A percentile compares a stretch with the other conserved stretches of the same genome.
Evolutionary conservation across 2,113 vertebrate genomes (phyloP).

Genomic region (Salvelinus sp.): DNA sequence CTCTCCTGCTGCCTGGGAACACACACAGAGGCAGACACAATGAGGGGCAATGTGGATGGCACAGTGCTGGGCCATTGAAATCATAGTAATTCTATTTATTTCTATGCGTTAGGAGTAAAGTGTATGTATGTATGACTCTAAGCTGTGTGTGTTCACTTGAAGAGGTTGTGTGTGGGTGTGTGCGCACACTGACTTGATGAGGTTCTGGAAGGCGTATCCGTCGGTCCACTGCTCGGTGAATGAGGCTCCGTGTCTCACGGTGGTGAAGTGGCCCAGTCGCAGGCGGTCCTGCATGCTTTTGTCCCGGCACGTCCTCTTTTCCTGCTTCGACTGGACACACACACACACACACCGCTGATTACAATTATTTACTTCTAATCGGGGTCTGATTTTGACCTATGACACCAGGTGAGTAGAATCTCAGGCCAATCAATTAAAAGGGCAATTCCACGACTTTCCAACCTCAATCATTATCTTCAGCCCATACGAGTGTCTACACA

Average conservation of each 20-base stretch:
- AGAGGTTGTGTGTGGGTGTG: neutral
- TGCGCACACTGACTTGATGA: slow-evolving; percentile 85
- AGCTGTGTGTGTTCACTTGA: neutral
- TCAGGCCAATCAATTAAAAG: no score
- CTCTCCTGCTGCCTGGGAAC: slow-evolving; percentile 87
- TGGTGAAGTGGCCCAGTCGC: slow-evolving; percentile 92
- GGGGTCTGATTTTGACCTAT: neutral
- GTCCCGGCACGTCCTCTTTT: slow-evolving; percentile 92
- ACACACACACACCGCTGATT: neutral
- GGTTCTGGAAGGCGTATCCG: slow-evolving; percentile 94
- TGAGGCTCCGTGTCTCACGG: slow-evolving; percentile 90
- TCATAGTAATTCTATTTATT: no score
- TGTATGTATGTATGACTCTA: neutral
- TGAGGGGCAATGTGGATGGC: no score
- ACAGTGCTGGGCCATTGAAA: no score
- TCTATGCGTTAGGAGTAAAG: neutral
- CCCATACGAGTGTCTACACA: no score
- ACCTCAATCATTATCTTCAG: no score
- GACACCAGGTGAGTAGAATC: no score
- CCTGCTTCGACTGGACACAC: slow-evolving; percentile 85
- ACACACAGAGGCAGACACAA: neutral
- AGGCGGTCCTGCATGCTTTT: slow-evolving; percentile 97
- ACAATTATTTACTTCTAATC: no score
- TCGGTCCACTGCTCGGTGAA: slow-evolving; percentile 97
- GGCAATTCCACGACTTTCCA: no score